phyloP scores from a whole-genome alignment of 2,113 vertebrate species.

The Cariama cristata region DNA sequence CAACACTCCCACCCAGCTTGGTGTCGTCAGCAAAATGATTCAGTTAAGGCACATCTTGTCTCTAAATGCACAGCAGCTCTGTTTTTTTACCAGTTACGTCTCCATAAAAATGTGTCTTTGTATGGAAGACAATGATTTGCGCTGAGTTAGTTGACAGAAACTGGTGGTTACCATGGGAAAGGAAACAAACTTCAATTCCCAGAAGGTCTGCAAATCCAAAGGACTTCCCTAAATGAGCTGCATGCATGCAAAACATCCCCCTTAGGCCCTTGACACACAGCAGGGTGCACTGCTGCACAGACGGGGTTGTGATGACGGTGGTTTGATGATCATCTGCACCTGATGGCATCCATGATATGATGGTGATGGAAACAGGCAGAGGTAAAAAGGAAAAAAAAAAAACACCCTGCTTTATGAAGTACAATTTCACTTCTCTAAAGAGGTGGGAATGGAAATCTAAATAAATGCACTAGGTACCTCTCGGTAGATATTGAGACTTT shows the following conservation, averaged over 20 bases:
- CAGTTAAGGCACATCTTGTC: neutral
- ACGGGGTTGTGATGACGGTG: neutral
- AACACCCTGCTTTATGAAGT: neutral
- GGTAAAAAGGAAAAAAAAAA: neutral
- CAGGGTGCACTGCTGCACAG: neutral
- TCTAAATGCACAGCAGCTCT: neutral
- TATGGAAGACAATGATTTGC: neutral
- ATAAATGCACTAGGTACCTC: neutral
- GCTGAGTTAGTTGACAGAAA: neutral
- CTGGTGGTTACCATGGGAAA: neutral
- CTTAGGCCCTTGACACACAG: neutral
- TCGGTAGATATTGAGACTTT: neutral
- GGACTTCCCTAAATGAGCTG: neutral
- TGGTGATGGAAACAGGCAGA: neutral
- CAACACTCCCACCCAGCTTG: too few relatives aligned
- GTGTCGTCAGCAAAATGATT: too few relatives aligned
- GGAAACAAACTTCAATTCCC: neutral
- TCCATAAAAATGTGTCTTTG: neutral
- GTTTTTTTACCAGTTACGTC: neutral
- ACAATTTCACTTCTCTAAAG: neutral
- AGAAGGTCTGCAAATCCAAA: neutral
- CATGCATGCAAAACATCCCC: neutral
- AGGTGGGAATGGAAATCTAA: neutral
- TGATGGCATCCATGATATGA: neutral
- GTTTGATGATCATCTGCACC: neutral